phyloP scores from a whole-genome alignment of 2,113 vertebrate genomes.

The Protobothrops flavoviridis region DNA sequence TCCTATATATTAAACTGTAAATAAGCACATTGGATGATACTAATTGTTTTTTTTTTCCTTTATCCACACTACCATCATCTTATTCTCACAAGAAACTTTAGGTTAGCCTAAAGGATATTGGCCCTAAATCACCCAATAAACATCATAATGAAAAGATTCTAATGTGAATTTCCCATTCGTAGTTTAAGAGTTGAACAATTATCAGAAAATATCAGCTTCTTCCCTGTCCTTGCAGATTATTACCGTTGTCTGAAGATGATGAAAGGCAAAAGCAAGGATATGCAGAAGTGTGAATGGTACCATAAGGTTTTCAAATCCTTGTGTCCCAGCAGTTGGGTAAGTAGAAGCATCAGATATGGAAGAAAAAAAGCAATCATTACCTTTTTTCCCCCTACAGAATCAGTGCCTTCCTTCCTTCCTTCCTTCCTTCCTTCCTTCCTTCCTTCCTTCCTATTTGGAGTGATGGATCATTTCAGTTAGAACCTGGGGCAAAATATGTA shows the following conservation, averaged over 20 bases:
- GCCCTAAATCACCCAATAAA: background rate
- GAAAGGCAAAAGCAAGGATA: conserved; percentile 65
- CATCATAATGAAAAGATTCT: background rate
- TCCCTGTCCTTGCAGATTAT: conserved; percentile 65
- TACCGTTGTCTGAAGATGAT: conserved; percentile 80
- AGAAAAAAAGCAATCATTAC: background rate
- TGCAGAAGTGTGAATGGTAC: conserved; percentile 74
- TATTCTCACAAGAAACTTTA: background rate
- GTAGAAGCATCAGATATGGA: background rate
- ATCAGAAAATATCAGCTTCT: background rate
- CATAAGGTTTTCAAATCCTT: conserved; percentile 72
- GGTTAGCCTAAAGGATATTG: background rate
- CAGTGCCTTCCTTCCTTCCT: background rate
- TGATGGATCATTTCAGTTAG: background rate
- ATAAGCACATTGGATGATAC: background rate
- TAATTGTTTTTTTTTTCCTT: background rate
- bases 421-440: too few species aligned
- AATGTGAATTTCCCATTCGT: background rate
- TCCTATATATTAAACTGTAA: background rate
- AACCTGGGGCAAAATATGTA: background rate
- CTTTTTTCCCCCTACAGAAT: background rate
- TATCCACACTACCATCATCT: too few species aligned
- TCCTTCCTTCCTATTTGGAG: background rate
- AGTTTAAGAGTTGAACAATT: background rate
- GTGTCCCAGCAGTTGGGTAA: conserved; percentile 71